These are phyloP conservation scores for Malurus melanocephalus DNA, from an alignment of 2,113 vertebrate species.

Conservation along the genomic window DNA sequence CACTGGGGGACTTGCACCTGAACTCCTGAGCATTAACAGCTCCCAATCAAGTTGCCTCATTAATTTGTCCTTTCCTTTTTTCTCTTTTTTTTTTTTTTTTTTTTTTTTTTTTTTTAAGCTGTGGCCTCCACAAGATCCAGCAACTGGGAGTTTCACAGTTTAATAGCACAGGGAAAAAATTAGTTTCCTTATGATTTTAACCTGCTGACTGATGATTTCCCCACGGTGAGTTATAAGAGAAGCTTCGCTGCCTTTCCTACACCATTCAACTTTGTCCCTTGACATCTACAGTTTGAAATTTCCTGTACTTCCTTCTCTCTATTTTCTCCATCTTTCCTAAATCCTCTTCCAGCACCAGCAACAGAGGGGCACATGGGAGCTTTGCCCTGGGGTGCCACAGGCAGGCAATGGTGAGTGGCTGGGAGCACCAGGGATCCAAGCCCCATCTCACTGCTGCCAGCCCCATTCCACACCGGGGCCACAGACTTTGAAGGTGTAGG, in stretches of 20 bases:
- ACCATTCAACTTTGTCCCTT: background rate
- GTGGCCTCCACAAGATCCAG: background rate
- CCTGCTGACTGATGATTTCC: background rate
- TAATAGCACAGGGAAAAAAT: background rate
- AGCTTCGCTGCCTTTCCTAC: background rate
- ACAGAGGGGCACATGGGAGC: background rate
- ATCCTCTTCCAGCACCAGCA: background rate
- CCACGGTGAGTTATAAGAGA: background rate
- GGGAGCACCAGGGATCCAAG: background rate
- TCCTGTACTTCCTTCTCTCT: background rate
- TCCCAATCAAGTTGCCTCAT: accelerated
- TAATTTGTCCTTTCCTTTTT: background rate
- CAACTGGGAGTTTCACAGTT: background rate
- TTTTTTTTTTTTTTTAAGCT: background rate
- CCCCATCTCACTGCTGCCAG: background rate
- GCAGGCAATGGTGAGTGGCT: background rate
- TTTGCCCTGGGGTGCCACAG: background rate
- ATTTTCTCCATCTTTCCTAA: background rate
- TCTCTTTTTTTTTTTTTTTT: no score
- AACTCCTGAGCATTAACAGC: background rate
- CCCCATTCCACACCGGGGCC: background rate
- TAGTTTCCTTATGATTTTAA: background rate
- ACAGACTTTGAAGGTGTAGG: background rate
- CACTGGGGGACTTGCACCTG: background rate
- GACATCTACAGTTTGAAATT: background rate